A percentile compares a stretch with the other conserved stretches of the same genome.
These are phyloP conservation scores for Isichthys henryi DNA, from an alignment of 2,113 vertebrate species.

Conservation along the genomic window DNA sequence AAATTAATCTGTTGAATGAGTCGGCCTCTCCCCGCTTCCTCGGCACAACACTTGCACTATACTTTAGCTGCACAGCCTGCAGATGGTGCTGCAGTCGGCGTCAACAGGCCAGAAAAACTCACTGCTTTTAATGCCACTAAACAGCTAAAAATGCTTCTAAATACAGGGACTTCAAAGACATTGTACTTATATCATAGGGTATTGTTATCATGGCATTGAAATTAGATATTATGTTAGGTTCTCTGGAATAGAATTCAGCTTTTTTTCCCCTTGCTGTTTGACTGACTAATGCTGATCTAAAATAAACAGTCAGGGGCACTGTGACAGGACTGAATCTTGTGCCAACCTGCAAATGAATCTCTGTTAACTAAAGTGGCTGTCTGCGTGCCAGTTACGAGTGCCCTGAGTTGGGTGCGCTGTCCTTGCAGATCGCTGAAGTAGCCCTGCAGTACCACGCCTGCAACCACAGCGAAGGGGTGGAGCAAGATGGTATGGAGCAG, in stretches of 20 bases:
- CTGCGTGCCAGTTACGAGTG: not conserved
- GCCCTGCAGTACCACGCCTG: conserved; percentile 85
- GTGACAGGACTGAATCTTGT: not conserved
- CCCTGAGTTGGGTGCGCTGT: not conserved
- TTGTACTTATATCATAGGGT: not conserved
- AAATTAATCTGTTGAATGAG: not conserved
- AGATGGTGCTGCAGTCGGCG: not conserved
- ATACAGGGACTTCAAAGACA: not conserved
- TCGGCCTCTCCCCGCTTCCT: not conserved
- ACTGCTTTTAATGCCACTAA: not conserved
- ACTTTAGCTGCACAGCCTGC: not conserved
- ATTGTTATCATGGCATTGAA: not conserved
- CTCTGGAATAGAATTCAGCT: not conserved
- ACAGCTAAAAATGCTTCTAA: not conserved
- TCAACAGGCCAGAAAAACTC: not conserved
- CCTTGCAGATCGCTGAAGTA: conserved; percentile 73
- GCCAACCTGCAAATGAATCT: not conserved
- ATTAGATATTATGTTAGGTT: not conserved
- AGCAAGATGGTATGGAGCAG: not conserved
- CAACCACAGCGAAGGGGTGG: conserved; percentile 39
- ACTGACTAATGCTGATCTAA: not conserved
- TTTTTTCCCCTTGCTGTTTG: not conserved
- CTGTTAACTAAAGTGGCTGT: not conserved
- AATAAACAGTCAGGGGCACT: not conserved
- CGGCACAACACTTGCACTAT: not conserved